Evolutionary conservation across 2,113 vertebrate species (phyloP).

Genomic region (Xiphophorus hellerii): DNA sequence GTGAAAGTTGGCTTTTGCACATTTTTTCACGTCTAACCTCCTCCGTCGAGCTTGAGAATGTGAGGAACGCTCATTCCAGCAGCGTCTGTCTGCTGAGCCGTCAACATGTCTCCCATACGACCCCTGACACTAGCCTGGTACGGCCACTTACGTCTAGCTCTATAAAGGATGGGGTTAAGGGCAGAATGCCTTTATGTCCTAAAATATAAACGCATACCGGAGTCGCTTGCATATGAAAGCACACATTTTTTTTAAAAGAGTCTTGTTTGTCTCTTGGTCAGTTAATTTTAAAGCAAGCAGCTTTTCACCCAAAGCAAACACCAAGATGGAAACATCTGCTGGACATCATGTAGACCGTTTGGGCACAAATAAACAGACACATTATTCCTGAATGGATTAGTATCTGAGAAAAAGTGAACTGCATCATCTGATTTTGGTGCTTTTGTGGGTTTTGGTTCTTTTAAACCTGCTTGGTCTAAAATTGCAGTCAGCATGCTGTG

Average conservation of each 20-base stretch:
- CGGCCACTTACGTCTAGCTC: slow-evolving; percentile 16
- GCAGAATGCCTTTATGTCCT: not conserved
- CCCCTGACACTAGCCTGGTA: slow-evolving; percentile 48
- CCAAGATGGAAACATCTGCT: slow-evolving; percentile 24
- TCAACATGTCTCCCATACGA: slow-evolving; percentile 25
- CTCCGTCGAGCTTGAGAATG: slow-evolving; percentile 53
- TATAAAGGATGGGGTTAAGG: slow-evolving; percentile 18
- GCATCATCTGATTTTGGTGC: slow-evolving; percentile 35
- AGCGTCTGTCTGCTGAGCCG: slow-evolving; percentile 38
- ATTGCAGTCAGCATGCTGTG: slow-evolving; percentile 67
- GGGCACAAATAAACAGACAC: not conserved
- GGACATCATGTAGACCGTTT: too few species aligned
- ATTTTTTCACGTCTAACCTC: slow-evolving; percentile 3
- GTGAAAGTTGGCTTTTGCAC: not conserved
- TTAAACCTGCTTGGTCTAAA: slow-evolving; percentile 16
- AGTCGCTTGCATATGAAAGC: slow-evolving; percentile 15
- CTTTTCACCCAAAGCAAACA: slow-evolving; percentile 13
- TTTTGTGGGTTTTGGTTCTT: not conserved
- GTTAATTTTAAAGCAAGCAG: slow-evolving; percentile 4
- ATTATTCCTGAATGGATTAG: slow-evolving; percentile 5
- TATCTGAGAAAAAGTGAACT: slow-evolving; percentile 1
- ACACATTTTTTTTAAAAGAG: not conserved
- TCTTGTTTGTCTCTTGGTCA: slow-evolving; percentile 21
- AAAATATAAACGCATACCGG: slow-evolving; percentile 12
- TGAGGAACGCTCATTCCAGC: slow-evolving; percentile 44